Conservation (phyloP, 2,113 vertebrate genomes). For the Podarcis cretensis region DNA sequence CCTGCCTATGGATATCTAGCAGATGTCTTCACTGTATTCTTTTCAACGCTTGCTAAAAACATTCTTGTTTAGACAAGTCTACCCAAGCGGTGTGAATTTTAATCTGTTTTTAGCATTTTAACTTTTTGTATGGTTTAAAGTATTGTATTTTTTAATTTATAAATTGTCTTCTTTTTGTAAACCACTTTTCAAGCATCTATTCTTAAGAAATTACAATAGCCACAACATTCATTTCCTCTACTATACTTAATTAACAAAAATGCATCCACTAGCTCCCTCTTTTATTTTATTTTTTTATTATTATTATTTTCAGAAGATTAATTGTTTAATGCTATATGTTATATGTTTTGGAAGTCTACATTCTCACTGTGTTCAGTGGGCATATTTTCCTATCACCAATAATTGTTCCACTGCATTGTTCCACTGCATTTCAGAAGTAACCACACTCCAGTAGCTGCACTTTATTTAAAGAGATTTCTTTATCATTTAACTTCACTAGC, state of each 20-base stretch:
- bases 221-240: not conserved
- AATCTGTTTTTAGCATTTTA: too few species aligned
- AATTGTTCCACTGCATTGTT: constrained; percentile 31
- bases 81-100: too few species aligned
- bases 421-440: constrained; percentile 39
- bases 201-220: not conserved
- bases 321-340: constrained; percentile 62
- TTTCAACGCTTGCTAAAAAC: too few species aligned
- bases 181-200: not conserved
- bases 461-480: constrained; percentile 70
- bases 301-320: constrained; percentile 63
- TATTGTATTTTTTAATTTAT: too few species aligned
- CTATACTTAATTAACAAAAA: not conserved
- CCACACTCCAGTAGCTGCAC: constrained; percentile 21
- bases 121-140: too few species aligned
- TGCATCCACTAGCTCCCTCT: not conserved
- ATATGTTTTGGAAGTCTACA: constrained; percentile 48
- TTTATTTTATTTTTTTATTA: too few species aligned
- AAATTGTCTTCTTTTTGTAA: not conserved
- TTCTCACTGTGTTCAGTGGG: constrained; percentile 28
- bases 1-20: too few species aligned
- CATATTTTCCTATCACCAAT: constrained; percentile 29
- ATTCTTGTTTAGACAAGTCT: too few species aligned
- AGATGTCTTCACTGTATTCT: too few species aligned
- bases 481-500: constrained; percentile 68